Conservation (phyloP, 2,797 vertebrate species). For the Myripristis jacobus region DNA sequence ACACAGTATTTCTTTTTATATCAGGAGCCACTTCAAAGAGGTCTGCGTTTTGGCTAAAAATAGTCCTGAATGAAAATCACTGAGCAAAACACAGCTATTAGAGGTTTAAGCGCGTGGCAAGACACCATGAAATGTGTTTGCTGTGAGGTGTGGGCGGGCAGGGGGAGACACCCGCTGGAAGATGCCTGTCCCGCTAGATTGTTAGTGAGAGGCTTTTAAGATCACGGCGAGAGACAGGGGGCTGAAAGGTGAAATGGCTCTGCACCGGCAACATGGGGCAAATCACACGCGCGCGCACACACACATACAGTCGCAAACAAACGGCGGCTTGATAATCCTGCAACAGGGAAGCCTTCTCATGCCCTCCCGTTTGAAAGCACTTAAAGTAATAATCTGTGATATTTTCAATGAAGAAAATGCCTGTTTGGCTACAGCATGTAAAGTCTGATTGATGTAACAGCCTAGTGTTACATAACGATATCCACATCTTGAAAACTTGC, state of each 20-base stretch:
- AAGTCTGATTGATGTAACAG: too few species aligned
- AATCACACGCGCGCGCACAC: not conserved
- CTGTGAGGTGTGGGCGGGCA: conserved; percentile 26
- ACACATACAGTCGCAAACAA: not conserved
- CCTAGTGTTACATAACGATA: too few species aligned
- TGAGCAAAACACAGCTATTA: conserved; percentile 73
- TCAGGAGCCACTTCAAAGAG: conserved; percentile 69
- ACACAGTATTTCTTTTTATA: not conserved
- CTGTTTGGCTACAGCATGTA: too few species aligned
- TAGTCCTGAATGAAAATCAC: conserved; percentile 72
- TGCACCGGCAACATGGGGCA: not conserved
- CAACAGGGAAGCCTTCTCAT: not conserved
- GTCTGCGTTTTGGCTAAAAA: conserved; percentile 56
- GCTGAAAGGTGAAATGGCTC: conserved; percentile 39
- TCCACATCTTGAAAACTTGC: too few species aligned
- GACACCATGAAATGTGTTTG: conserved; percentile 60
- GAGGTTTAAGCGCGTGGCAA: conserved; percentile 61
- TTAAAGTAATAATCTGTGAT: too few species aligned
- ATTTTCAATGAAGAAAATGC: too few species aligned
- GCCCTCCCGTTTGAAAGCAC: not conserved
- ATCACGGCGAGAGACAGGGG: conserved; percentile 47
- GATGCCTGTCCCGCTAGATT: conserved; percentile 42
- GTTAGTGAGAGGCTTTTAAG: conserved; percentile 60
- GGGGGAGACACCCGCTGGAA: conserved; percentile 23
- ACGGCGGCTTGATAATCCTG: not conserved